These are phyloP conservation scores for Phasia obesa DNA, from an alignment of 2,888 invertebrate species.

Conservation along the genomic window DNA sequence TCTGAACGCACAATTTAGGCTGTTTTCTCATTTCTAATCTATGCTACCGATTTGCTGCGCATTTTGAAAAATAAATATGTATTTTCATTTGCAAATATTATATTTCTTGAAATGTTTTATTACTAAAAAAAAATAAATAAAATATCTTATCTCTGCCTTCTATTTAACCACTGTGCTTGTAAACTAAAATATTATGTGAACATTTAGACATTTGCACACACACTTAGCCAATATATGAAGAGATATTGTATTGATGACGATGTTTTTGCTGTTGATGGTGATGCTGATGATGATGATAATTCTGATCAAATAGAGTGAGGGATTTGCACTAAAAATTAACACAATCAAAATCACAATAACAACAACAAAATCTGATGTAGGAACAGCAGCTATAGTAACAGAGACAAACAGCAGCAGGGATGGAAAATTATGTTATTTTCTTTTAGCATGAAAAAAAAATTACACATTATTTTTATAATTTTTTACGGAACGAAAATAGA, in stretches of 20 bases:
- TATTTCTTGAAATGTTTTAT: too few species aligned
- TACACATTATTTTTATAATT: too few species aligned
- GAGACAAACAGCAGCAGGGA: not conserved
- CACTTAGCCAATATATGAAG: not conserved
- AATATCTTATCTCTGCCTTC: not conserved
- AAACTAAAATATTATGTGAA: slow-evolving; percentile 14
- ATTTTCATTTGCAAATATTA: too few species aligned
- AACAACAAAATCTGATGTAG: slow-evolving; percentile 31
- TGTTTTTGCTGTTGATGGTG: slow-evolving; percentile 19
- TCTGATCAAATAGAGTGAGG: slow-evolving; percentile 74
- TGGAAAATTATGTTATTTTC: too few species aligned
- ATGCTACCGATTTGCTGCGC: too few species aligned
- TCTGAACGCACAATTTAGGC: too few species aligned
- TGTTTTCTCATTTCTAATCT: too few species aligned
- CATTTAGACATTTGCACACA: not conserved
- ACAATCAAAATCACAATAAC: slow-evolving; percentile 69
- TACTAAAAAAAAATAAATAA: too few species aligned
- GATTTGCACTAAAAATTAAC: slow-evolving; percentile 75
- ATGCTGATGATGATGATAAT: slow-evolving; percentile 59
- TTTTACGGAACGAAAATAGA: too few species aligned
- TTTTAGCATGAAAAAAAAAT: too few species aligned
- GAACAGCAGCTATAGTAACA: not conserved
- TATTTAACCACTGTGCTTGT: slow-evolving; percentile 16
- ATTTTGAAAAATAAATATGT: too few species aligned
- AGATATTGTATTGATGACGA: slow-evolving; percentile 55